Evolutionary conservation across 2,797 vertebrate species (phyloP), one percentile per base, ranked within the genome.

Genomic region (Ctenopoma kingsleyae): DNA sequence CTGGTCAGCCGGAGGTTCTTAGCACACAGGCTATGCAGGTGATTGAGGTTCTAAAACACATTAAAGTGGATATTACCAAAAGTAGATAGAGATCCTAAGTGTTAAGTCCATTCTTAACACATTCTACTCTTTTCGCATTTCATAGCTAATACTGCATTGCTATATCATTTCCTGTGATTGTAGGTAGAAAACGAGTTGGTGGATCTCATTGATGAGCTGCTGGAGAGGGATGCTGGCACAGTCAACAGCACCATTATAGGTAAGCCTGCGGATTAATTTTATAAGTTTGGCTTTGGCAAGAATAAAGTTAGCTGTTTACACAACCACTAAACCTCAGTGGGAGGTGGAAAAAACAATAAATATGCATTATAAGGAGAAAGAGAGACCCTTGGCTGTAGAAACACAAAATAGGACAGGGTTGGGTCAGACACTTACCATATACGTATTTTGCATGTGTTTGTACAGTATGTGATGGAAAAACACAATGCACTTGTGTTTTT

Each of bases 11-110:
- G 32, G 97, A 98, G 88, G 96, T 97, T 84, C 94, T 98, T 66
- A 97, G 94, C 90, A 96, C 96, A 50, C 96, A 97, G 85, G 97
- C 97, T 76, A 98, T 98, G 97, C 97, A 98, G 96, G 97, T 98
- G 80, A 71, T 76, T 65, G 20, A n/a, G 2, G 8, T 4, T 41
- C 8, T 44, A 49, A 69, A 68, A 35, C 11, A 15, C 11, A 17
- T 32, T 32, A 32, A 8, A 32, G 7, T 32, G 7, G 8, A 32
- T 32, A 43, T 6, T 73, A 38, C 17, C 16, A 49, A 44, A 16
- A 22, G 17, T 16, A 15, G n/a, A 53, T 57, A 36, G 6, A 48
- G n/a, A 5, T 19, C 13, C 6, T 27, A 1, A 1, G 3, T 27
- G 9, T 15, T 7, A 17, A 25, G 8, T 1, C 19, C 1, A n/a